phyloP scores from a whole-genome alignment of 2,888 invertebrate species.

The Xestia xanthographa region DNA sequence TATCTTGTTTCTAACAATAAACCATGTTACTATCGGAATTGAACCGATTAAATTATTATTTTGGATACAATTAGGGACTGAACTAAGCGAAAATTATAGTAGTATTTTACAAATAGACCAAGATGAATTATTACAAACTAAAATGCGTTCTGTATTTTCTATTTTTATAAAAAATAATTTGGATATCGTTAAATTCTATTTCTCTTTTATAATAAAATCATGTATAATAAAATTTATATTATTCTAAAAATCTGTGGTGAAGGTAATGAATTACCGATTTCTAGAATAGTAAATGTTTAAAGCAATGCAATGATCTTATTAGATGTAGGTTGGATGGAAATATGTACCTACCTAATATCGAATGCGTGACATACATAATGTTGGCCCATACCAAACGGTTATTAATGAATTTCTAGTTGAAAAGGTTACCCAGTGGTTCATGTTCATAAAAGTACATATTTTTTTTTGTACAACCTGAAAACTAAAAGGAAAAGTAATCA shows the following conservation, averaged over 20 bases:
- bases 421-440: not conserved
- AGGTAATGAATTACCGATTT: conserved; percentile 39
- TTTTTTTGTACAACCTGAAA: conserved; percentile 38
- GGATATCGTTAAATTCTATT: conserved; percentile 54
- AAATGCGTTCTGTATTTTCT: conserved; percentile 57
- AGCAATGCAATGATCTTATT: conserved; percentile 45
- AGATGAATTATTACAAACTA: conserved; percentile 37
- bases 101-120: conserved; percentile 51
- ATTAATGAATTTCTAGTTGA: not conserved
- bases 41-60: conserved; percentile 42
- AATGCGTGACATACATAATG: conserved; percentile 4
- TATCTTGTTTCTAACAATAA: conserved; percentile 46
- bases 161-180: conserved; percentile 60
- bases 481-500: conserved; percentile 24
- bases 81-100: conserved; percentile 50
- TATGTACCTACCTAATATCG: conserved; percentile 16
- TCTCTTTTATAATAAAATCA: conserved; percentile 51
- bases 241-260: conserved; percentile 47
- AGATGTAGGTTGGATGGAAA: conserved; percentile 52
- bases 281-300: conserved; percentile 45
- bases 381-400: not conserved
- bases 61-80: conserved; percentile 49
- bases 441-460: conserved; percentile 10
- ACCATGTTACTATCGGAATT: conserved; percentile 53
- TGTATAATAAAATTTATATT: conserved; percentile 38